Base-by-base conservation (phyloP, 1,140 invertebrate species). In the Drosophila arizonae region DNA sequence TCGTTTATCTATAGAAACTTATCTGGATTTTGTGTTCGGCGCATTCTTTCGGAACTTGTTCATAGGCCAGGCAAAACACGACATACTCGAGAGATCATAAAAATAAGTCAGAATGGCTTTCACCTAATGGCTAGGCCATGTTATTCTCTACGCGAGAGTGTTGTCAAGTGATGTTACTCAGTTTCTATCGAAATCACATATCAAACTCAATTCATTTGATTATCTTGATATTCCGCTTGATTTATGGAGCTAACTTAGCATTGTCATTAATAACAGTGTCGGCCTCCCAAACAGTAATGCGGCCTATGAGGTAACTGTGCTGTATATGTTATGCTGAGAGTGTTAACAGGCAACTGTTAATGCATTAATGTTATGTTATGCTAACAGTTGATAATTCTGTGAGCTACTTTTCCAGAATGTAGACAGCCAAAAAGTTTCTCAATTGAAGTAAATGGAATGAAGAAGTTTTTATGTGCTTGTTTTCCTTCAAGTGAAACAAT, bases 1-100 rank as follows among this genome's bases (percentile, higher is more conserved):
- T 24, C 52, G 41, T 67, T 67, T 60, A 60, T 60, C 65, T 41
- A 21, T 60, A 13, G 6, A 17, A 46, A 46, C 17, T 46, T 46
- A 17, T 46, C 43, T 46, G 17, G 43, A 17, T 17, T n/a, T 9
- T 3, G 13, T 17, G 17, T 4, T 46, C 43, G 11, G 36, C 33
- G 33, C 33, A 33, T 33, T 33, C 33, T 33, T 33, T 39, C 36
- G 11, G 10, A 39, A 39, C 36, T 39, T 39, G 36, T 39, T 39
- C 36, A 39, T 39, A 11, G 36, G 36, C 36, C 11, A 13, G 36
- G 36, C 36, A 2, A 10, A 36, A 36, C 33, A 36, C 10, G 33
- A 36, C 9, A 36, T 36, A 11, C 33, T 36, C 33, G 1, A 36
- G 36, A 39, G 36, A 39, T 24, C 21, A 24, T 39, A 39, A 39